Percentiles rank a stretch among this genome's conserved stretches.
phyloP scores from a whole-genome alignment of 2,113 vertebrate genomes.

The Lutjanus erythropterus region DNA sequence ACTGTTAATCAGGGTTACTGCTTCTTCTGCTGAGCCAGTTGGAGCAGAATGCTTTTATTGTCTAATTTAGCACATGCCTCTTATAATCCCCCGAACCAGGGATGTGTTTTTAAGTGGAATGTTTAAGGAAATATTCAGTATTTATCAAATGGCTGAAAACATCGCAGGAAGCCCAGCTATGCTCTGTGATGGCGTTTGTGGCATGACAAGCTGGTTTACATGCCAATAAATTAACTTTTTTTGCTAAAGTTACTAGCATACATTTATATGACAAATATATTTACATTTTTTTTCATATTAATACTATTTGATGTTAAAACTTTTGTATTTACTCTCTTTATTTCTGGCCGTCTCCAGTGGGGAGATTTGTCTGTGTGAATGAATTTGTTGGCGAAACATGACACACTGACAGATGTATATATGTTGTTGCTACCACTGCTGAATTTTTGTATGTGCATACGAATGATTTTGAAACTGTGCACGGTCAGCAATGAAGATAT shows the following conservation, averaged over 20 bases:
- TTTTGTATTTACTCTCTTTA: constrained; percentile 46
- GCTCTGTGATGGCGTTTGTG: constrained; percentile 9
- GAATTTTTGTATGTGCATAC: constrained; percentile 42
- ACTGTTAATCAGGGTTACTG: constrained; percentile 34
- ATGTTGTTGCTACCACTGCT: constrained; percentile 24
- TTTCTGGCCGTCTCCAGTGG: neutral
- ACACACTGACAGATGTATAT: constrained; percentile 20
- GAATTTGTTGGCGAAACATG: neutral
- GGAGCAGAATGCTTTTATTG: constrained; percentile 18
- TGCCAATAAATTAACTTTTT: constrained; percentile 33
- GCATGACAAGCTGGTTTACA: constrained; percentile 28
- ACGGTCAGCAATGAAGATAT: constrained; percentile 23
- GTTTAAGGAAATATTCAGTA: constrained; percentile 36
- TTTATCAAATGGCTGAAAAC: constrained; percentile 13
- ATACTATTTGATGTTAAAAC: constrained; percentile 17
- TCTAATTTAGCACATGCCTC: constrained; percentile 25
- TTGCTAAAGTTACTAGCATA: constrained; percentile 7
- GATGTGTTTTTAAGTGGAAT: constrained; percentile 16
- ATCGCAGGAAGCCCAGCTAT: neutral
- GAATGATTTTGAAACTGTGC: constrained; percentile 19
- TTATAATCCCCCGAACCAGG: constrained; percentile 1
- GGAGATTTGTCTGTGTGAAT: constrained; percentile 14
- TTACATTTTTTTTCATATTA: neutral
- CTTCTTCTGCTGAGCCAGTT: constrained; percentile 52
- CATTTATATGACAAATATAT: constrained; percentile 24